Evolutionary conservation across 2,113 vertebrate genomes (phyloP).

Genomic region (Eulacestoma nigropectus): DNA sequence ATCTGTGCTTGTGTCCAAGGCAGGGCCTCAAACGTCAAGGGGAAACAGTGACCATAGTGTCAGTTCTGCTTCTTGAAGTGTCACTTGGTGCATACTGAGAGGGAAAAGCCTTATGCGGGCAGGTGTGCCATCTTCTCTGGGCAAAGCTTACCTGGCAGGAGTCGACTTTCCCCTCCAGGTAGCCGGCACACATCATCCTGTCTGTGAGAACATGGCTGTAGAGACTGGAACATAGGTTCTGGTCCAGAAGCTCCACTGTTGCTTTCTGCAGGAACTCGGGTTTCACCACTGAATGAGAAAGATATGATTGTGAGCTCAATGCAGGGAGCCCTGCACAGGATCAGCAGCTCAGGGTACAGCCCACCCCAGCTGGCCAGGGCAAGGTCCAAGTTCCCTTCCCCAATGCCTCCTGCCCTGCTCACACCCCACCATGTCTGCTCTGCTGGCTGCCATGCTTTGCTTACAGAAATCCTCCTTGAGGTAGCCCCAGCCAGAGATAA

Average conservation of each 20-base stretch:
- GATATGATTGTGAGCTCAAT: accelerated
- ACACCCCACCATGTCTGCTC: neutral
- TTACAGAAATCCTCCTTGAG: constrained; percentile 83
- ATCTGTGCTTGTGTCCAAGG: neutral
- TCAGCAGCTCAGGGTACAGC: neutral
- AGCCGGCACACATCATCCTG: constrained; percentile 94
- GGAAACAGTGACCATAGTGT: neutral
- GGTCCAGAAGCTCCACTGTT: constrained; percentile 87
- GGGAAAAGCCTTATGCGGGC: accelerated
- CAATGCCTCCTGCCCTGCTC: accelerated
- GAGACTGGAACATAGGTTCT: constrained; percentile 78
- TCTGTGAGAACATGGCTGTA: constrained; percentile 80
- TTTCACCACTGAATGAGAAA: constrained; percentile 65
- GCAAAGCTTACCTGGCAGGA: constrained; percentile 86
- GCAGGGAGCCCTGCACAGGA: neutral
- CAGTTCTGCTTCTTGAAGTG: neutral
- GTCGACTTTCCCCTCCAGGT: constrained; percentile 90
- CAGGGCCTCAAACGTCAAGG: neutral
- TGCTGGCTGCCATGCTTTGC: neutral
- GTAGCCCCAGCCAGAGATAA: constrained; percentile 94
- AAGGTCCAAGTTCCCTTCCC: accelerated
- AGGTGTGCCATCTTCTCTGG: neutral
- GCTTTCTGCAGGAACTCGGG: constrained; percentile 87
- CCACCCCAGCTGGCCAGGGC: neutral
- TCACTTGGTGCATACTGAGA: neutral